Evolutionary conservation across 1,140 invertebrate genomes (phyloP), one percentile per base, ranked within the genome.

Genomic region (Rhagoletis zephyria): DNA sequence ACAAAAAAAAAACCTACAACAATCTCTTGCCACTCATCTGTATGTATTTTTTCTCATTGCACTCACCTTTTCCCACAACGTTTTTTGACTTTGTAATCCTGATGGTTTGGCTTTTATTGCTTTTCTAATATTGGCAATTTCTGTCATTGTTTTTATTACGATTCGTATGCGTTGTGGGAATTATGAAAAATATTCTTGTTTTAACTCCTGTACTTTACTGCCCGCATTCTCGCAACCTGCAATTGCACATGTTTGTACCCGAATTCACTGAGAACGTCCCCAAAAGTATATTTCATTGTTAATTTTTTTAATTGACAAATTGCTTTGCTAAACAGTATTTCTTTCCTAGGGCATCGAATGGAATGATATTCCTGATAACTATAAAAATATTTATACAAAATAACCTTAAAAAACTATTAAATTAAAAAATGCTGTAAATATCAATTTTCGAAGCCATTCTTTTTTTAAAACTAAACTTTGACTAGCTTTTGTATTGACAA

Each of bases 241-340:
- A 10, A 56, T 0, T 56, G 5, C 51, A 56, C 51, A 45, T 10
- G 42, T 70, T 10, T 2, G 4, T 6, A 45, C 67, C 10, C 4
- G 16, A 45, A 5, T 48, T 1, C 3, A 16, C 5, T 12, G 16
- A 42, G 67, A 19, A 74, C 9, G 40, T 4, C 1, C 64, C 64
- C 9, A 42, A 67, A 42, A 67, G 19, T 74, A 12, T 74, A 45
- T 14, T 48, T 48, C 42, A 48, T 74, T 45, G 67, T 40, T 74
- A 45, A 16, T 48, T 74, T 74, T 74, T 74, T 74, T 74, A 74
- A 74, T 74, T 74, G 45, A 74, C 45, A 74, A 74, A 74, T 74
- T 48, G 67, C 67, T 45, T 74, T 74, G 12, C 67, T 67, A 30
- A 42, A 19, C 42, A 40, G 42, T 67, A 42, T 67, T 67, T 30